Conservation (phyloP, 2,797 vertebrate species). For the Naso thynnoides region DNA sequence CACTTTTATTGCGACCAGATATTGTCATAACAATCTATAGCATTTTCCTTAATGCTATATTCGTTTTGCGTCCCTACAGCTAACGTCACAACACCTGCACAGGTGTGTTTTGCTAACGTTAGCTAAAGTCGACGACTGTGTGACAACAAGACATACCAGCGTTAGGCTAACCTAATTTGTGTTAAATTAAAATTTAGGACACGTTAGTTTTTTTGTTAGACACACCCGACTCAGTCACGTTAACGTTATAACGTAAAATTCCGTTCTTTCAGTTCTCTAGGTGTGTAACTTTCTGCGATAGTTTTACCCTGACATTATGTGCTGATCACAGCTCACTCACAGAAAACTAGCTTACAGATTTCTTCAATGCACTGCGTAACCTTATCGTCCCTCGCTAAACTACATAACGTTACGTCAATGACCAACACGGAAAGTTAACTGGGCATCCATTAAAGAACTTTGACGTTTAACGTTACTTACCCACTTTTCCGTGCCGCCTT, state of each 20-base stretch:
- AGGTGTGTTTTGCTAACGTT: slow-evolving; percentile 34
- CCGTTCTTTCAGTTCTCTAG: background rate
- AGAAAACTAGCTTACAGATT: no score
- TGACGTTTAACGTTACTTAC: slow-evolving; percentile 43
- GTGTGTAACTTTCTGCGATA: no score
- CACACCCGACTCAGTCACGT: no score
- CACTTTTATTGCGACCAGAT: background rate
- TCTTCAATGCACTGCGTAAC: slow-evolving; percentile 8
- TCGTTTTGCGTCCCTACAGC: background rate
- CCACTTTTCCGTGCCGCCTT: background rate
- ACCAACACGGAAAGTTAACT: slow-evolving; percentile 5
- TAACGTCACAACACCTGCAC: no score
- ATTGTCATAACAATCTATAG: no score
- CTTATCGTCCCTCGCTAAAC: background rate
- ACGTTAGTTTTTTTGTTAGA: accelerated
- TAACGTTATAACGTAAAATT: no score
- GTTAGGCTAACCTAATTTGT: background rate
- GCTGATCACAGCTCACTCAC: no score
- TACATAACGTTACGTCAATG: no score
- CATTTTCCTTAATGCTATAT: background rate
- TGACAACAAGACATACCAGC: background rate
- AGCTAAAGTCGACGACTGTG: slow-evolving; percentile 17
- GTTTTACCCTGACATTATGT: no score
- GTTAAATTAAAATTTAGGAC: no score
- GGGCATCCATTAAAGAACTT: background rate